phyloP scores from a whole-genome alignment of 37 sponge, comb jelly and placozoan genomes.

The Cliona cf. orientalis region DNA sequence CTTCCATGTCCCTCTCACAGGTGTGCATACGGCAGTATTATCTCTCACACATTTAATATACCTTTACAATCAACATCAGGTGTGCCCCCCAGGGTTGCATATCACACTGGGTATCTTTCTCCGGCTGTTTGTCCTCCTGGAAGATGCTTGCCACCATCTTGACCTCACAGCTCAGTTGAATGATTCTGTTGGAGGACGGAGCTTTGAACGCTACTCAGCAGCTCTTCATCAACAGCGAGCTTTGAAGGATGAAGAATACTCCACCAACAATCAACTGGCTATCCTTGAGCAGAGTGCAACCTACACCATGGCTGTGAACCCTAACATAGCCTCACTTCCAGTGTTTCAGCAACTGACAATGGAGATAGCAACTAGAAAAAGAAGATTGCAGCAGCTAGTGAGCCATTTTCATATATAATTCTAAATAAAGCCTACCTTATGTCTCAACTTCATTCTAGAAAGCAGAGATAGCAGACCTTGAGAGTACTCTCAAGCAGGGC shows the following conservation, averaged over 20 bases:
- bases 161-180: not conserved
- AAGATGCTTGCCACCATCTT: slow-evolving; percentile 21
- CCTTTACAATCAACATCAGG: not conserved
- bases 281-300: not conserved
- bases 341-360: not conserved
- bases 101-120: slow-evolving; percentile 33
- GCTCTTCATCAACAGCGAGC: not conserved
- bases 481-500: not conserved
- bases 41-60: not conserved
- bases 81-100: slow-evolving; percentile 31
- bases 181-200: not conserved
- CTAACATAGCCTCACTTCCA: not conserved
- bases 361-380: not conserved
- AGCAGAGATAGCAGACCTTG: not conserved
- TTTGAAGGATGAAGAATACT: not conserved
- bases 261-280: not conserved
- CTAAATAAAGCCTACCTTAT: not conserved
- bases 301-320: not conserved
- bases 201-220: not conserved
- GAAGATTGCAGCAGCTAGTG: not conserved
- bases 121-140: not conserved
- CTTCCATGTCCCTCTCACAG: not conserved
- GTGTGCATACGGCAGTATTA: not conserved
- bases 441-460: not conserved
- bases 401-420: not conserved